Evolutionary conservation across 1,140 invertebrate species (phyloP), one percentile per base, ranked within the genome.

Genomic region (Apocrypta bakeri): DNA sequence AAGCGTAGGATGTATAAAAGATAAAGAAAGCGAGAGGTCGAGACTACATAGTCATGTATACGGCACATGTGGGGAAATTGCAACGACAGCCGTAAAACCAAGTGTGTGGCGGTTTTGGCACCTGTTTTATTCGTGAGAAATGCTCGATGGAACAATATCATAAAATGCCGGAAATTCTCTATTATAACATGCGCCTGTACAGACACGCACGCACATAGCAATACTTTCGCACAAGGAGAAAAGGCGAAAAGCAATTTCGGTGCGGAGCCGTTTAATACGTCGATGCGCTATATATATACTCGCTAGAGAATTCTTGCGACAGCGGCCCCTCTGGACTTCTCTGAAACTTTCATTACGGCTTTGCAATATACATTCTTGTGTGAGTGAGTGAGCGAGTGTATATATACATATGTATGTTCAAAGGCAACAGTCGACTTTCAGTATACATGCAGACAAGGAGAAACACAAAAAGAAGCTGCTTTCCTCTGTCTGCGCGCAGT

Each of bases 211-310:
- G 61, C 17, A 25, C 21, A 64, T 14, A 25, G n/a, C n/a, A n/a
- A n/a, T n/a, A n/a, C n/a, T n/a, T n/a, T n/a, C n/a, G n/a, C n/a
- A n/a, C n/a, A n/a, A 25, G 8, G 37, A n/a, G 76, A 48, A 68
- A 48, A 78, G 37, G 14, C 64, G 33, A 68, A 77, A 78, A 78
- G 76, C 64, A 78, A 78, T 78, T 78, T 78, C 24, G 64, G 17
- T 17, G 1, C 48, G 1, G 21, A 37, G 64, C 37, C 64, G 37
- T 78, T 78, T 78, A 78, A 78, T 68, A 78, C 76, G 76, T 68
- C 64, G 24, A 78, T 78, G 37, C 48, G 33, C 76, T 7, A 1
- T 42, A n/a, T 78, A 42, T 21, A n/a, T 78, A 42, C 29, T 25
- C 61, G 31, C 74, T 66, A 1, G 33, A 68, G 63, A 78, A 66